These are phyloP conservation scores for Crotalus viridis DNA, from an alignment of 2,113 vertebrate genomes.

Conservation along the genomic window DNA sequence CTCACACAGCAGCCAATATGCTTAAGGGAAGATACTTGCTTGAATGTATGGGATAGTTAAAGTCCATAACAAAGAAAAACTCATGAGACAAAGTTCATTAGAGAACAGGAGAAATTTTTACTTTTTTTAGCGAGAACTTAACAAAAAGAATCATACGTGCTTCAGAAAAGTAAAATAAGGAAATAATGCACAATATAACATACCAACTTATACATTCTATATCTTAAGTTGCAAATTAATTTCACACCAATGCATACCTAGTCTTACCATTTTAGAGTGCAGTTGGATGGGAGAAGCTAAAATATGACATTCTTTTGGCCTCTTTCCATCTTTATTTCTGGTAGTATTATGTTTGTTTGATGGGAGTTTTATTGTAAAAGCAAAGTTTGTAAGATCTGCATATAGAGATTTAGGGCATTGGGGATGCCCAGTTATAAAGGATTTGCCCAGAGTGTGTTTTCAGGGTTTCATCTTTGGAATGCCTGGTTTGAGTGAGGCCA, in stretches of 20 bases:
- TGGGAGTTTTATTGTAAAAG: not conserved
- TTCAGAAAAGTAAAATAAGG: not conserved
- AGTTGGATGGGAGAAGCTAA: not conserved
- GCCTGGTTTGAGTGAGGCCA: too few relatives aligned
- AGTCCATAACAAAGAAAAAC: not conserved
- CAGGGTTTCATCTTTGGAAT: not conserved
- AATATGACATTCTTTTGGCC: not conserved
- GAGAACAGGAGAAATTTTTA: constrained; percentile 37
- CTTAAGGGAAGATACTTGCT: not conserved
- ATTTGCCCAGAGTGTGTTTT: not conserved
- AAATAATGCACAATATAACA: not conserved
- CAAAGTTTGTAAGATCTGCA: not conserved
- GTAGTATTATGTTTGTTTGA: not conserved
- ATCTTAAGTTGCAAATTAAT: not conserved
- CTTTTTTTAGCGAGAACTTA: constrained; percentile 29
- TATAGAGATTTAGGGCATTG: not conserved
- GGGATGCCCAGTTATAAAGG: not conserved
- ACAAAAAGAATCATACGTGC: constrained; percentile 12
- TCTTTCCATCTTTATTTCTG: not conserved
- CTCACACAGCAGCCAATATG: not conserved
- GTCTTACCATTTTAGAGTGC: not conserved
- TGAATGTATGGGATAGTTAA: not conserved
- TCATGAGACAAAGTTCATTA: not conserved
- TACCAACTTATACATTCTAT: not conserved
- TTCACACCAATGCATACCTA: not conserved